Evolutionary conservation across 2,888 invertebrate genomes (phyloP).

Genomic region (Gymnoscelis rufifasciata): DNA sequence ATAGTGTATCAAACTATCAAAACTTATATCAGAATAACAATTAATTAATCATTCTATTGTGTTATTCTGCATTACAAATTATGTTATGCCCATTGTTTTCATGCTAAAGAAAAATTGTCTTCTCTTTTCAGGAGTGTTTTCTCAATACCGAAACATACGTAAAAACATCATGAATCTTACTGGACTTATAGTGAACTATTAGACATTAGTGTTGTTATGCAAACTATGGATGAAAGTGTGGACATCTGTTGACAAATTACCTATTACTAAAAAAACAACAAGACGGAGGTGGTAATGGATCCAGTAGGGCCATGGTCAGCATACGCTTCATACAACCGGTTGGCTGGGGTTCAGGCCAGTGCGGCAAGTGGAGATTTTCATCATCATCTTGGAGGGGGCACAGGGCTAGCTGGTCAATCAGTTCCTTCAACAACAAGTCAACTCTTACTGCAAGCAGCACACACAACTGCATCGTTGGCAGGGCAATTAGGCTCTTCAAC

Average conservation of each 20-base stretch:
- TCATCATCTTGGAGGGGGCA: slow-evolving; percentile 81
- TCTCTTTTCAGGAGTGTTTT: slow-evolving; percentile 68
- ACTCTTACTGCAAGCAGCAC: slow-evolving; percentile 82
- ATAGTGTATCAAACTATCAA: slow-evolving; percentile 5
- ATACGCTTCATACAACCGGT: slow-evolving; percentile 89
- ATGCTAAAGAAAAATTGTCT: slow-evolving; percentile 37
- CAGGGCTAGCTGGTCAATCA: slow-evolving; percentile 73
- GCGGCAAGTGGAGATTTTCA: slow-evolving; percentile 83
- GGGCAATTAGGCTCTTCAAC: slow-evolving; percentile 81
- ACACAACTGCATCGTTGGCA: slow-evolving; percentile 80
- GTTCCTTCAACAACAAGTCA: slow-evolving; percentile 83
- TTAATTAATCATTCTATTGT: slow-evolving; percentile 1
- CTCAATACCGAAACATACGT: slow-evolving; percentile 49
- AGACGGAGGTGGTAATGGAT: slow-evolving; percentile 86
- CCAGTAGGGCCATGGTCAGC: slow-evolving; percentile 93
- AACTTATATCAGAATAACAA: background rate
- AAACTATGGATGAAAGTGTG: slow-evolving; percentile 78
- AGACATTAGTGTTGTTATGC: slow-evolving; percentile 55
- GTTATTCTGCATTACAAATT: slow-evolving; percentile 12
- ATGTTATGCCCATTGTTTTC: slow-evolving; percentile 35
- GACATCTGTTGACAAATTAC: slow-evolving; percentile 72
- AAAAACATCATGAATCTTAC: slow-evolving; percentile 56
- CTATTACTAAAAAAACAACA: slow-evolving; percentile 63
- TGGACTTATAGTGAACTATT: slow-evolving; percentile 54
- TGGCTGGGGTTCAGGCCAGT: slow-evolving; percentile 84